Conservation (phyloP, 2,113 vertebrate species). For the Aleadryas rufinucha region DNA sequence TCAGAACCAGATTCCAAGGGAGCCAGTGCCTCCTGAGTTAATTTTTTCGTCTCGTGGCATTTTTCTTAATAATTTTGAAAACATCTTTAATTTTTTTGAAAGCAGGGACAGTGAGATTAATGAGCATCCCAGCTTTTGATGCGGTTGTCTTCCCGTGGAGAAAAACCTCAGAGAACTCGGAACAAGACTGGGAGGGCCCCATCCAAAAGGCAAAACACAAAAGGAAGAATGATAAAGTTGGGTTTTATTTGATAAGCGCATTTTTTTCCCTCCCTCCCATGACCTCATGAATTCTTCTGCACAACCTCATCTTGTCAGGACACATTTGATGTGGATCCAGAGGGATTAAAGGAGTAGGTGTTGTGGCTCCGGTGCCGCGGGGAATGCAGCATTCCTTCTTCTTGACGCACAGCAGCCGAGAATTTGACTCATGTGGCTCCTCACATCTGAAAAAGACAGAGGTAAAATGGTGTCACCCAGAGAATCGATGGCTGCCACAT, state of each 20-base stretch:
- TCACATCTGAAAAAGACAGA: neutral
- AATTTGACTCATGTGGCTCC: neutral
- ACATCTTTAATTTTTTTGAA: neutral
- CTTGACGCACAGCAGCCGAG: neutral
- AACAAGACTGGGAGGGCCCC: neutral
- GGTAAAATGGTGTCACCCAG: neutral
- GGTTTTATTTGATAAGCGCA: neutral
- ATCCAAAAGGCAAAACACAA: neutral
- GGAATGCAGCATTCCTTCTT: neutral
- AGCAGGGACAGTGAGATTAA: neutral
- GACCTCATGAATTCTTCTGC: neutral
- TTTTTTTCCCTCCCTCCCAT: neutral
- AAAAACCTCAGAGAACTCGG: neutral
- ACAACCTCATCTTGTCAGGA: neutral
- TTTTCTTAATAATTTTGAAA: neutral
- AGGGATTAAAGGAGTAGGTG: neutral
- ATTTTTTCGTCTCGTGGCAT: neutral
- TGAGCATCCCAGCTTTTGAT: neutral
- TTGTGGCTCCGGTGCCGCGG: fast-evolving
- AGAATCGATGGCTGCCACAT: neutral
- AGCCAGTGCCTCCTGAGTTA: neutral
- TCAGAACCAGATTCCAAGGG: neutral
- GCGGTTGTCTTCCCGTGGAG: neutral
- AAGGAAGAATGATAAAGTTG: fast-evolving
- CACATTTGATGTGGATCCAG: neutral